Evolutionary conservation across 2,888 invertebrate species (phyloP), one percentile per base, ranked within the genome.

Genomic region (Sinopyrophorus schimmeli): DNA sequence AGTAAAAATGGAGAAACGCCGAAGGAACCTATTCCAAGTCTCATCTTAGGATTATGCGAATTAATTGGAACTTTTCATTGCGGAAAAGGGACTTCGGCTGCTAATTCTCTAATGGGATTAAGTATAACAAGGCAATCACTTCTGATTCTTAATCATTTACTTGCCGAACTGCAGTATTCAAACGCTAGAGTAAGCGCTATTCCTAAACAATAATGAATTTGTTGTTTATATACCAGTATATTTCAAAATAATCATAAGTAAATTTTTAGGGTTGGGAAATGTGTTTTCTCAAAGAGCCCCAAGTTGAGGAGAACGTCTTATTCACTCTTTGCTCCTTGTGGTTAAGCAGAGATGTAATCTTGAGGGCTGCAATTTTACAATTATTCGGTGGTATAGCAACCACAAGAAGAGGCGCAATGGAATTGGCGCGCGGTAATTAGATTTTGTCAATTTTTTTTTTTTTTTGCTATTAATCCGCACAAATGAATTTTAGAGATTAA

Each of bases 71-170:
- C 79, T 0, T 80, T 80, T 61, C 77, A 79, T 55, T 71, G 70
- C 44, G 71, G 72, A 1, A 74, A 74, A 60, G 77, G 77, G 1
- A 55, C 65, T 1, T 72, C 76, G n/a, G 77, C 77, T 1, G 68
- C 74, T 1, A 68, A 74, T 23, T 79, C 78, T 23, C 76, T 78
- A 24, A 80, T 80, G 80, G 80, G 80, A 1, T 62, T 80, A 5
- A 78, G 77, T 18, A 78, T 80, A 52, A 79, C 78, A 0, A 69
- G 78, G 53, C 73, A 78, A 56, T 74, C 76, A 3, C 64, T 80
- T 12, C 68, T 79, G 21, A 76, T 78, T 38, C 68, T 80, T 32
- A 79, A 80, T 63, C 78, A 80, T 62, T 59, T 79, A 17, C 55
- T 79, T 3, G 70, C 73, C 24, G 78, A 79, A 62, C 72, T 79